phyloP scores from a whole-genome alignment of 2,797 vertebrate genomes.

The Staurois parvus region DNA sequence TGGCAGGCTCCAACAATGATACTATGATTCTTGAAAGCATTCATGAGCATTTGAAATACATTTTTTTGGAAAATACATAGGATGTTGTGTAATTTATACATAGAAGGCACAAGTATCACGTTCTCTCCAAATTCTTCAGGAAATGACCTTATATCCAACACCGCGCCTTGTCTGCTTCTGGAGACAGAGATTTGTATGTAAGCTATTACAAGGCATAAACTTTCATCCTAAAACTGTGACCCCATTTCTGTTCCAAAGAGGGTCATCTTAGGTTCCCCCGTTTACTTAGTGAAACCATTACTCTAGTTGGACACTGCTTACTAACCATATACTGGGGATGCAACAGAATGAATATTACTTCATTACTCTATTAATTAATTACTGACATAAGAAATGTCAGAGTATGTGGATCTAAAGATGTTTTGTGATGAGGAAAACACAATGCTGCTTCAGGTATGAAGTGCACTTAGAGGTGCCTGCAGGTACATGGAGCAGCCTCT shows the following conservation, averaged over 20 bases:
- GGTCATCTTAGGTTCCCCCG: constrained; percentile 63
- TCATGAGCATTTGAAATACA: constrained; percentile 62
- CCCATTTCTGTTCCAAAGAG: constrained; percentile 64
- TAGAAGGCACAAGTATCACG: constrained; percentile 81
- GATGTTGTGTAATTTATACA: constrained; percentile 73
- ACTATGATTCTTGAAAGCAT: constrained; percentile 10
- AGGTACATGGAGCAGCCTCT: no score
- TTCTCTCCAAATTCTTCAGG: constrained; percentile 86
- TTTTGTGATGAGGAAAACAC: no score
- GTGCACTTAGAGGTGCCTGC: no score
- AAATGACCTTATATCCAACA: constrained; percentile 86
- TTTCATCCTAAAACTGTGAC: constrained; percentile 37
- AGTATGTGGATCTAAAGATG: no score
- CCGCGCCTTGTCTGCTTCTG: constrained; percentile 76
- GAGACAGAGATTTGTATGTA: constrained; percentile 80
- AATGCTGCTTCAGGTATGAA: no score
- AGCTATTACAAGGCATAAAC: constrained; percentile 84
- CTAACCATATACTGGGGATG: neutral
- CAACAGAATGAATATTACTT: neutral
- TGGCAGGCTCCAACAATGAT: constrained; percentile 64
- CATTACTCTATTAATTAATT: no score
- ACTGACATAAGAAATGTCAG: neutral
- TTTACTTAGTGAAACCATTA: constrained; percentile 76
- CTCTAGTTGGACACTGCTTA: neutral
- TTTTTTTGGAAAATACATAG: constrained; percentile 64